Evolutionary conservation across 1,140 invertebrate genomes (phyloP), one percentile per base, ranked within the genome.

Genomic region (Saccostrea cuccullata): DNA sequence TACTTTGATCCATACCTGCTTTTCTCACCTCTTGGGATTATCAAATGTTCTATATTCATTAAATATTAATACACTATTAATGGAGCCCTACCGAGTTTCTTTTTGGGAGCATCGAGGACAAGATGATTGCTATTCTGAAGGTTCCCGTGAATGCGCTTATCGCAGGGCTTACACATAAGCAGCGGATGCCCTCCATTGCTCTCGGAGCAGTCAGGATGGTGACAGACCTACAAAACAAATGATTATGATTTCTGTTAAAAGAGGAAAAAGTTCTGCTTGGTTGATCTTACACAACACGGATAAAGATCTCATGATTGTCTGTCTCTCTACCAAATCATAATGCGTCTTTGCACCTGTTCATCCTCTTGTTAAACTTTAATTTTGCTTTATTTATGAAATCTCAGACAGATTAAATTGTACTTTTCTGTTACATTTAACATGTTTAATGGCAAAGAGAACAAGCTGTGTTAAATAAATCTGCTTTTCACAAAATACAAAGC

Each of bases 141-240:
- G 4, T 88, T 86, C 8, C 86, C 85, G 86, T 92, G 92, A 36
- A 92, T 91, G 84, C 84, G 60, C 30, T 77, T 56, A 64, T 92
- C 92, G 89, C 92, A 92, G 67, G 88, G 88, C 4, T 89, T 87
- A 82, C 92, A 92, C 85, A 92, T 73, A 64, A 92, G 82, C 47
- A 92, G 73, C 5, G 92, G 91, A 6, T 87, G 85, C 15, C 91
- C 88, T 23, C 84, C 67, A 87, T 92, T 92, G 36, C 86, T 67
- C 67, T 92, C 91, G 58, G 89, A 90, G 87, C 92, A 92, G 55
- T 91, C 88, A 8, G 92, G 92, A 84, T 92, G 92, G 70, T 92
- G 91, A 67, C 92, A 92, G 6, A 92, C 89, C 92, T 92, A 88
- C 23, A 89, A 83, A 36, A 86, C 60, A 85, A n/a, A 77, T 67